Conservation (phyloP, 2,888 invertebrate genomes). For the Eupeodes luniger region DNA sequence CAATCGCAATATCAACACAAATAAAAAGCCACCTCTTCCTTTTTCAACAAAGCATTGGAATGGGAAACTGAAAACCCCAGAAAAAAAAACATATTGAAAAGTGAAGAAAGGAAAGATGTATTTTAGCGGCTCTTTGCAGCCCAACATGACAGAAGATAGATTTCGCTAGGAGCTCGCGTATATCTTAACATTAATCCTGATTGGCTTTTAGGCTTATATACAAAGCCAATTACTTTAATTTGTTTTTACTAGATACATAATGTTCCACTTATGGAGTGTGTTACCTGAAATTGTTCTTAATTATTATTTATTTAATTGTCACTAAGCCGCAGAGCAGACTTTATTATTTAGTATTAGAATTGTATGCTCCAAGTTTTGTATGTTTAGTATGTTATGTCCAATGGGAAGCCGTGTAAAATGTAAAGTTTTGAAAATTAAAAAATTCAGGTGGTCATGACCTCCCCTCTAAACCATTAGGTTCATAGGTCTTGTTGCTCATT, state of each 20-base stretch:
- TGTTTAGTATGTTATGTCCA: no score
- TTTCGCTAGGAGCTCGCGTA: constrained; percentile 29
- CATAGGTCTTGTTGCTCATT: no score
- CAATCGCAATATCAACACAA: constrained; percentile 9
- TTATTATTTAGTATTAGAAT: no score
- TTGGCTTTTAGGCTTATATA: constrained; percentile 57
- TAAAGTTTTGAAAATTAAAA: no score
- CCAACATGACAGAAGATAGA: neutral
- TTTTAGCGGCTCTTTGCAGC: neutral
- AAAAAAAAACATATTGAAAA: neutral
- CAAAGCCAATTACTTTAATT: constrained; percentile 45
- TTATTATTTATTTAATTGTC: no score
- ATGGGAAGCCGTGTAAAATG: no score
- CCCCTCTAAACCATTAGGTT: no score
- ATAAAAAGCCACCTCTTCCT: constrained; percentile 3
- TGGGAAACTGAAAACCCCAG: neutral
- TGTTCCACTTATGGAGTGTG: no score
- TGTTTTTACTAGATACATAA: neutral
- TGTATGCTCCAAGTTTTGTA: no score
- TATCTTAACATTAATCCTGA: constrained; percentile 57
- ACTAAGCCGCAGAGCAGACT: no score
- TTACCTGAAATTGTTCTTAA: no score
- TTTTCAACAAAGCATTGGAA: neutral
- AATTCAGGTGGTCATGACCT: no score
- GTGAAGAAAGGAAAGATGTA: neutral